Conservation (phyloP, 2,888 invertebrate genomes). For the Aphelenchoides bicaudatus region DNA sequence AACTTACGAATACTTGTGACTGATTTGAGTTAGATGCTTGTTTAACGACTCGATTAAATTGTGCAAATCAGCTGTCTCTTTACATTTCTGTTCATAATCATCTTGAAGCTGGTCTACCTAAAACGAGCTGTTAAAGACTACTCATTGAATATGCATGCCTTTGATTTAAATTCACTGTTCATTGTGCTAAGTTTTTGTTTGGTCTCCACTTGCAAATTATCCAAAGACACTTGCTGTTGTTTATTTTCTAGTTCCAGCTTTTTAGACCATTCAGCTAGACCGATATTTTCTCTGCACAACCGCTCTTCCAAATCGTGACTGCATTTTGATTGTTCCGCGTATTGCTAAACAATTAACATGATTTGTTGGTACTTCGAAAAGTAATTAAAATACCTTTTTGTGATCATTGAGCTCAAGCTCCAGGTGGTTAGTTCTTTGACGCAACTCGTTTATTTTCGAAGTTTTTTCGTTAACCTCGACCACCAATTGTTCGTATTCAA, state of each 20-base stretch:
- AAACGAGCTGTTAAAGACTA: neutral
- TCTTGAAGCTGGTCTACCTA: constrained; percentile 5
- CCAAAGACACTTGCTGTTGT: neutral
- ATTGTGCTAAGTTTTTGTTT: neutral
- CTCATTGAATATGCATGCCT: neutral
- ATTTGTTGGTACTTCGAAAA: too few species aligned
- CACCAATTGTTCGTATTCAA: constrained; percentile 12
- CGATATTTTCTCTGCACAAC: constrained; percentile 16
- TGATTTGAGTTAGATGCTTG: constrained; percentile 8
- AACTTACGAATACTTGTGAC: constrained; percentile 13
- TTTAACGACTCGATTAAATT: constrained; percentile 10
- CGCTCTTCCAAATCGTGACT: neutral
- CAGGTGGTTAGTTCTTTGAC: neutral
- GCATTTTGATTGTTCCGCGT: neutral
- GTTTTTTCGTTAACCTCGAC: constrained; percentile 3
- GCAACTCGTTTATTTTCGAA: neutral
- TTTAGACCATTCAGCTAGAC: constrained; percentile 12
- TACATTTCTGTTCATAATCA: constrained; percentile 11
- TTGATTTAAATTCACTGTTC: neutral
- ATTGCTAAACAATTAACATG: too few species aligned
- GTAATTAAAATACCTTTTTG: too few species aligned
- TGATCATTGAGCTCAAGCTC: neutral
- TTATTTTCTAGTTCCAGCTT: constrained; percentile 13
- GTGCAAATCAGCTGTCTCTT: constrained; percentile 7
- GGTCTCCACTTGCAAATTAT: neutral